Conservation (phyloP, 2,113 vertebrate genomes). For the Hucho hucho region DNA sequence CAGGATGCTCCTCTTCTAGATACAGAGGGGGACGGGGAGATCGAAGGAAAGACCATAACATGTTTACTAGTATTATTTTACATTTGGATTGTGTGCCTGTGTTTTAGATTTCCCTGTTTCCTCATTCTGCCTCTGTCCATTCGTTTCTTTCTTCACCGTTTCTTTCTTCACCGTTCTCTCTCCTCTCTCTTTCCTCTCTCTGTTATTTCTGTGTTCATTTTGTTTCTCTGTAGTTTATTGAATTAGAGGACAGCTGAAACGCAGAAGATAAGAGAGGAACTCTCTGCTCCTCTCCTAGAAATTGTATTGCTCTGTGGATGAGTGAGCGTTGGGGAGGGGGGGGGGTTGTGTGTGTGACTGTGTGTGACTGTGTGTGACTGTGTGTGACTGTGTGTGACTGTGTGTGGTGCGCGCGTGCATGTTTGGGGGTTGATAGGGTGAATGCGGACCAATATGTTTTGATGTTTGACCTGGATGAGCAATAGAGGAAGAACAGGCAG, state of each 20-base stretch:
- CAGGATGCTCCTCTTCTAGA: not conserved
- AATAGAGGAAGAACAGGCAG: constrained; percentile 27
- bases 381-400: constrained; percentile 10
- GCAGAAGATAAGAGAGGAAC: constrained; percentile 71
- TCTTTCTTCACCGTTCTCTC: constrained; percentile 38
- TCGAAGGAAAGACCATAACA: not conserved
- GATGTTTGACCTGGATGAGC: constrained; percentile 53
- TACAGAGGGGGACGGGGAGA: not conserved
- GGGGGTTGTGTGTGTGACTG: constrained; percentile 21
- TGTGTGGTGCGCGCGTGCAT: constrained; percentile 10
- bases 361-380: constrained; percentile 9
- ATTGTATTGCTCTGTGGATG: constrained; percentile 58
- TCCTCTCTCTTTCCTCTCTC: constrained; percentile 22
- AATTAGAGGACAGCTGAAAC: constrained; percentile 77
- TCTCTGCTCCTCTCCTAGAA: constrained; percentile 57
- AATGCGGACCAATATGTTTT: constrained; percentile 47
- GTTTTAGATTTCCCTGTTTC: constrained; percentile 5
- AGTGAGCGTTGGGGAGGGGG: constrained; percentile 33
- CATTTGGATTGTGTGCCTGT: not conserved
- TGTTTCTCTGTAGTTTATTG: constrained; percentile 76
- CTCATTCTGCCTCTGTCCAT: constrained; percentile 8
- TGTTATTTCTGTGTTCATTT: constrained; percentile 66
- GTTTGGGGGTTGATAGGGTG: constrained; percentile 31
- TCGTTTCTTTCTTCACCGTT: constrained; percentile 20
- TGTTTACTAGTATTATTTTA: not conserved